Conservation (phyloP, 2,888 invertebrate species). For the Cactoblastis cactorum region DNA sequence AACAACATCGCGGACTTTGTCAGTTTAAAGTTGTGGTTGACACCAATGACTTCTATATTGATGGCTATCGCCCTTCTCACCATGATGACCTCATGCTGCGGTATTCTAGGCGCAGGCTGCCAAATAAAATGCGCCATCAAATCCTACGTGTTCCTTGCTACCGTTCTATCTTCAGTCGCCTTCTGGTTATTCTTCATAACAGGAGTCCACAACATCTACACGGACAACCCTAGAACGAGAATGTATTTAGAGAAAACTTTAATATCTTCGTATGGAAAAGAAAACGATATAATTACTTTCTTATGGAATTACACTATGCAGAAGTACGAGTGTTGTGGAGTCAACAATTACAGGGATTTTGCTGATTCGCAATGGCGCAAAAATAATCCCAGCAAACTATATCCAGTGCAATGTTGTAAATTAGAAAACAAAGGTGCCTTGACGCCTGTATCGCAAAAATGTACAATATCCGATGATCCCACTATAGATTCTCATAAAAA, state of each 20-base stretch:
- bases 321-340: conserved; percentile 62
- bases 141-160: conserved; percentile 57
- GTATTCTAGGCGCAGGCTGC: conserved; percentile 62
- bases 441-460: conserved; percentile 43
- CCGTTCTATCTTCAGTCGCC: conserved; percentile 37
- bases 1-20: conserved; percentile 50
- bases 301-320: conserved; percentile 60
- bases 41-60: conserved; percentile 52
- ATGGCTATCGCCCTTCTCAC: conserved; percentile 46
- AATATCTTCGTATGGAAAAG: conserved; percentile 48
- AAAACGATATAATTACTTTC: conserved; percentile 54
- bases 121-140: conserved; percentile 61
- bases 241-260: conserved; percentile 41
- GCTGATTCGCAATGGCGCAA: conserved; percentile 48
- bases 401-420: conserved; percentile 60
- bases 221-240: conserved; percentile 44
- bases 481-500: conserved; percentile 36
- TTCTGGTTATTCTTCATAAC: conserved; percentile 61
- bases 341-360: conserved; percentile 50
- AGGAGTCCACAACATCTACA: conserved; percentile 57
- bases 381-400: conserved; percentile 36
- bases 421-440: conserved; percentile 42
- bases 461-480: conserved; percentile 34
- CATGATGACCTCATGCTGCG: conserved; percentile 64
- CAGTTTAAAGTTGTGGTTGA: conserved; percentile 54